phyloP scores from a whole-genome alignment of 1,140 invertebrate genomes.

The Fopius arisanus region DNA sequence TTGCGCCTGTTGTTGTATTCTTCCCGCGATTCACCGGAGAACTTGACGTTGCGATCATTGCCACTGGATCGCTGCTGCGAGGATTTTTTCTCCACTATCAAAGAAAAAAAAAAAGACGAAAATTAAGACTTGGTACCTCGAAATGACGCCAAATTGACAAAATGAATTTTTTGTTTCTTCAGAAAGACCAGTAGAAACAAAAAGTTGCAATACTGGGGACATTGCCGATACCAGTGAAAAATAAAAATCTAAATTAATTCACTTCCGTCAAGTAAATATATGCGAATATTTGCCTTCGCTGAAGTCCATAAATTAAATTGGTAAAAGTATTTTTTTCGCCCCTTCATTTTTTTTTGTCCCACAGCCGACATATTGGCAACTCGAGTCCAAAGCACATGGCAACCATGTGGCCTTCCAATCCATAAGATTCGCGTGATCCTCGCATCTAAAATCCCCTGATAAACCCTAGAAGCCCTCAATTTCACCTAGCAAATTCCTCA shows the following conservation, averaged over 20 bases:
- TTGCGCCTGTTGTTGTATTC: constrained; percentile 79
- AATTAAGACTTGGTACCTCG: no score
- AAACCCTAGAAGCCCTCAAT: not conserved
- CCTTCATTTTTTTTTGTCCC: no score
- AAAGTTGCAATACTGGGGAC: no score
- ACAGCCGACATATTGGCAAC: constrained; percentile 31
- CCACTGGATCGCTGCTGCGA: constrained; percentile 49
- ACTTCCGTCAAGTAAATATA: no score
- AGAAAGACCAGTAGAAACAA: no score
- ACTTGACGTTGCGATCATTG: constrained; percentile 64
- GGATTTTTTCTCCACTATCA: constrained; percentile 55
- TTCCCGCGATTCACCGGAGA: constrained; percentile 71
- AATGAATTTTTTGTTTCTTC: no score
- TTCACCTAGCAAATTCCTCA: not conserved
- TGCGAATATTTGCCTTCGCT: no score
- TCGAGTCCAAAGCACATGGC: constrained; percentile 29
- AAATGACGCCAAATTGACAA: no score
- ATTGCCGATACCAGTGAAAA: no score
- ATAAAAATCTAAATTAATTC: no score
- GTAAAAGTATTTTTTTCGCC: constrained; percentile 37
- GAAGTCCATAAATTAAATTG: no score
- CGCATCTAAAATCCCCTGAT: not conserved
- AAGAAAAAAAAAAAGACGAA: constrained; percentile 23
- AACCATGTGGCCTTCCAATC: constrained; percentile 21
- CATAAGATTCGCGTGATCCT: not conserved